Base-by-base conservation (phyloP, 2,888 invertebrate genomes). In the Nematopogon swammerdamellus region DNA sequence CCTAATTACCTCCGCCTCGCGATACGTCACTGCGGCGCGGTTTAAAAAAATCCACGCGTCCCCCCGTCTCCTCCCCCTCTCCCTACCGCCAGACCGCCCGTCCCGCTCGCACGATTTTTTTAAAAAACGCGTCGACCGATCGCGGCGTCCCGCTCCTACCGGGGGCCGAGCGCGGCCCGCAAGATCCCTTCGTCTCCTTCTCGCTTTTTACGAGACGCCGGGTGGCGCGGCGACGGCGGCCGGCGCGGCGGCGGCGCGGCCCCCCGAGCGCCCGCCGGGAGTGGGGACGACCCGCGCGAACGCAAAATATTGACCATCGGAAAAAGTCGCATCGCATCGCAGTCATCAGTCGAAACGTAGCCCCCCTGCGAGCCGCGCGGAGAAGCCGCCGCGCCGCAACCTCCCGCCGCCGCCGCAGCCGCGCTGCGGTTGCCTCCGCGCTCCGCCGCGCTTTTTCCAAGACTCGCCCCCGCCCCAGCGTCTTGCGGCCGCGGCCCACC, bases 271-370 rank as follows among this genome's bases (percentile, higher is more conserved):
- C 25, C 8, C 36, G 36, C 36, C 36, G 36, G 36, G 36, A 36
- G 36, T 36, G 60, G 74, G 69, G 75, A 77, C 73, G 76, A 74
- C 72, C 74, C 74, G 69, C 74, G 76, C 72, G 74, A 79, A 79
- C 79, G 76, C 79, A 75, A 80, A 80, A 80, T 80, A 80, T 80
- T 80, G 80, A 80, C 80, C 80, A 80, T 80, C 75, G 80, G 79
- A 80, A 80, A 80, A 80, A 80, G 77, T 77, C 77, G 75, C 74
- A 71, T 74, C 79, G 77, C 76, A 80, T 79, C 80, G 75, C 77
- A 79, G 76, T 75, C 80, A 80, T 80, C 80, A 80, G 80, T 80
- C 76, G 77, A 73, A 76, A 77, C 74, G 63, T 75, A 74, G 75
- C 73, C 71, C 70, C 64, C 70, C 47, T 19, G 72, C 60, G 70